Evolutionary conservation across 2,113 vertebrate species (phyloP), one percentile per base, ranked within the genome.

Genomic region (Pachycephala philippinensis): DNA sequence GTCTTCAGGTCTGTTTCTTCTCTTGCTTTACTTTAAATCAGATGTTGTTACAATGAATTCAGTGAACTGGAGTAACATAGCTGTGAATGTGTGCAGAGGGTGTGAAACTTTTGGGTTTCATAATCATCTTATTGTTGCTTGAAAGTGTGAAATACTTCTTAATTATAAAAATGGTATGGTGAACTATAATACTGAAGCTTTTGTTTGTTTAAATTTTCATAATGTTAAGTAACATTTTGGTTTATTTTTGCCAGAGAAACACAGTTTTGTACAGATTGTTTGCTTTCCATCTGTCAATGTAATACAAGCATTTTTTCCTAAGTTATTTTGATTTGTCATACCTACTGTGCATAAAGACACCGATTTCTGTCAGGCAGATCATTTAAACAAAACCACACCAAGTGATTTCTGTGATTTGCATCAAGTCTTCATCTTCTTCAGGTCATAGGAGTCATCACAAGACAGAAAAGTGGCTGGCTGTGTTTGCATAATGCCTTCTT

Each of bases 181-280:
- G 75, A 83, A 53, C 57, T 26, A 13, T 39, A 72, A 24, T 71
- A 49, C 60, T 3, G 2, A 61, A 84, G 35, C 47, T 75, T 92
- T 94, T 94, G 80, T 96, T 96, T 98, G 64, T 95, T 91, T 93
- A 87, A 80, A 96, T 95, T 96, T 87, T 85, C 65, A 80, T 89
- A 69, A 89, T 80, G 31, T 93, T 74, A 78, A 84, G 50, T 90
- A 86, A 92, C 3, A 1, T 82, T 90, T 78, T 63, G 23, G n/a
- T 91, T 89, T 95, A 64, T 82, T 95, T 96, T 89, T 93, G 61
- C 59, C 72, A 68, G 37, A 82, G 77, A 91, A 94, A 53, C 39
- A 40, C 27, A 53, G 44, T 87, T 89, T 89, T 57, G 45, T 87
- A 40, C 42, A 82, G 84, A 66, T 83, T 60, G 31, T 93, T 91